Evolutionary conservation across 2,888 invertebrate species (phyloP).

Genomic region (Timema podura): DNA sequence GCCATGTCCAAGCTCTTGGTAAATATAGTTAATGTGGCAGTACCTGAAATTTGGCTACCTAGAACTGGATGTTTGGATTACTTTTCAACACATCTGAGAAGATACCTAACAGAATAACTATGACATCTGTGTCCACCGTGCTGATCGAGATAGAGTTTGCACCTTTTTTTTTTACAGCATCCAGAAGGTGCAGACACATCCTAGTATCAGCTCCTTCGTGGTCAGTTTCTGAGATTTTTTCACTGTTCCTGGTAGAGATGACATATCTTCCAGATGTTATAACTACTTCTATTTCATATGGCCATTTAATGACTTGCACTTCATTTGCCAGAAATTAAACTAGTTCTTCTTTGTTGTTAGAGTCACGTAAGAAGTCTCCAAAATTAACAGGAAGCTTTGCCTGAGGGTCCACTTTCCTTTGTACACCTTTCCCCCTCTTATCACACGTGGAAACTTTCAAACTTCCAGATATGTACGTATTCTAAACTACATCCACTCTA

Average conservation of each 20-base stretch:
- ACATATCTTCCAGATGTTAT: neutral
- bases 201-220: neutral
- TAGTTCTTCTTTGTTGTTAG: neutral
- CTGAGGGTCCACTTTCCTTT: neutral
- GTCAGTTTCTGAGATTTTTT: too few species aligned
- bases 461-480: neutral
- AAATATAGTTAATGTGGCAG: neutral
- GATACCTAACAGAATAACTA: too few species aligned
- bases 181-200: neutral
- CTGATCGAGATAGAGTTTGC: neutral
- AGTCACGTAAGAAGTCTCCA: constrained; percentile 5
- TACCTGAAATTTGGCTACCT: neutral
- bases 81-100: neutral
- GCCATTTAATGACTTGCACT: neutral
- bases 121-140: neutral
- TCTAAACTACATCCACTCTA: neutral
- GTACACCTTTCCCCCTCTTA: neutral
- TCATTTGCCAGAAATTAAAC: neutral
- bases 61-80: neutral
- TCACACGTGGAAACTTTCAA: neutral
- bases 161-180: constrained; percentile 5
- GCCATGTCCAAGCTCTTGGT: constrained; percentile 3
- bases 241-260: neutral
- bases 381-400: neutral
- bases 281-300: neutral